Percentiles rank a stretch among this genome's conserved stretches.
phyloP scores from a whole-genome alignment of 2,888 invertebrate genomes.

The Cryptus armator region DNA sequence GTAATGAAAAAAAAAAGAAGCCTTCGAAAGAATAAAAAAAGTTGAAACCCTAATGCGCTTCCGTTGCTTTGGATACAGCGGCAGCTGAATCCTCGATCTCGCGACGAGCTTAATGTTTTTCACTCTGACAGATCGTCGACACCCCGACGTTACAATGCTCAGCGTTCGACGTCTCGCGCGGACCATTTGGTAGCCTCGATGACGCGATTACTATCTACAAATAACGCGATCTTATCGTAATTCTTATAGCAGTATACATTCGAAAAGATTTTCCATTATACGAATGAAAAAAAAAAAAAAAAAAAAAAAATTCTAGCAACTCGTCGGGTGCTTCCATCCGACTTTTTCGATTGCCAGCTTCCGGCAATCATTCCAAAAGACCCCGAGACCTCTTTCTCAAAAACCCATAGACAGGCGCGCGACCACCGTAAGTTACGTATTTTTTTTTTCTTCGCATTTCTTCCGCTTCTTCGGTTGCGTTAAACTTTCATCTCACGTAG shows the following conservation, averaged over 20 bases:
- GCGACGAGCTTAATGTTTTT: conserved; percentile 69
- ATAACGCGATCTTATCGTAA: conserved; percentile 63
- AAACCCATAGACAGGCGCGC: conserved; percentile 12
- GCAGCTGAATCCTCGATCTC: conserved; percentile 71
- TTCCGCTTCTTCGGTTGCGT: conserved; percentile 63
- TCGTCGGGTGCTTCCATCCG: conserved; percentile 38
- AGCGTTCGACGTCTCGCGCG: conserved; percentile 50
- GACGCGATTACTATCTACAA: conserved; percentile 59
- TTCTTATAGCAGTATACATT: conserved; percentile 34
- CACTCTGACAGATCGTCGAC: conserved; percentile 64
- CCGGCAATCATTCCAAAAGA: conserved; percentile 45
- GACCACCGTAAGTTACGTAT: conserved; percentile 59
- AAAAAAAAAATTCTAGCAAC: conserved; percentile 39
- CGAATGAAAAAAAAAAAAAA: conserved; percentile 32
- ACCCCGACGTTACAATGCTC: conserved; percentile 41
- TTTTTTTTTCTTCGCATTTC: conserved; percentile 17
- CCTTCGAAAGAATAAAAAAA: conserved; percentile 50
- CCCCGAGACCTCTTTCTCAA: conserved; percentile 18
- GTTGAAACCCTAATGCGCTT: conserved; percentile 72
- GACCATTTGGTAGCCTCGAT: conserved; percentile 51
- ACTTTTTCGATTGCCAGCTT: conserved; percentile 61
- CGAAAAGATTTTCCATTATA: conserved; percentile 19
- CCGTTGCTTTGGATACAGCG: conserved; percentile 66
- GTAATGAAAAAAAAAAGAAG: conserved; percentile 54
- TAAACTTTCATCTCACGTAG: conserved; percentile 57